These are phyloP conservation scores for Rotaria macrura DNA, from an alignment of 2,888 invertebrate species.

Conservation along the genomic window DNA sequence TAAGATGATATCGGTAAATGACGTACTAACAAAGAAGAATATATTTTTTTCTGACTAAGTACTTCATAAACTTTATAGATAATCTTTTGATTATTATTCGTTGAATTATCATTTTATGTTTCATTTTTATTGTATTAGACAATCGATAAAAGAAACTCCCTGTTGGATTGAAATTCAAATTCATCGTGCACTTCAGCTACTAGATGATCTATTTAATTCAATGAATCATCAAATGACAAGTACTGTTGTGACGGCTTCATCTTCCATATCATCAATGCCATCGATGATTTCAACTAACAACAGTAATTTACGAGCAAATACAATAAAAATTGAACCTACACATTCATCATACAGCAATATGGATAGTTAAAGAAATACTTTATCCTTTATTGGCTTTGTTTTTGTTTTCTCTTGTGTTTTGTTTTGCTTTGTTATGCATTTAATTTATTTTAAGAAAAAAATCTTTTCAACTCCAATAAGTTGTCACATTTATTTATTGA, in stretches of 20 bases:
- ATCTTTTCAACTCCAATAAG: background rate
- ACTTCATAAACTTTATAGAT: too few species aligned
- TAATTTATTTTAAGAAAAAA: background rate
- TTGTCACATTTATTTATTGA: background rate
- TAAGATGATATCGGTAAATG: too few species aligned
- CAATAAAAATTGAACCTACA: background rate
- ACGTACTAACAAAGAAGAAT: too few species aligned
- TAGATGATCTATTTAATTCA: slow-evolving; percentile 31
- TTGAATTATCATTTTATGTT: background rate
- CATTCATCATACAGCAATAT: background rate
- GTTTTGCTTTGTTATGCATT: background rate
- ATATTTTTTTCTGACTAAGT: too few species aligned
- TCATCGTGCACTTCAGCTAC: slow-evolving; percentile 39
- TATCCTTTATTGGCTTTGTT: too few species aligned
- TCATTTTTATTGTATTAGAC: slow-evolving; percentile 83
- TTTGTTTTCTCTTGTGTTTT: too few species aligned
- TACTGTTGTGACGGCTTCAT: background rate
- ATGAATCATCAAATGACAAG: background rate
- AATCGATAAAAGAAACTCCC: slow-evolving; percentile 94
- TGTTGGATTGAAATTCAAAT: slow-evolving; percentile 54
- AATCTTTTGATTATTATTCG: too few species aligned
- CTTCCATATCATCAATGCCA: background rate
- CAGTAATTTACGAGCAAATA: background rate
- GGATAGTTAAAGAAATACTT: background rate
- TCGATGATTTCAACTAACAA: background rate